Base-by-base conservation (phyloP, 2,888 invertebrate species). In the Tetragnatha montana region DNA sequence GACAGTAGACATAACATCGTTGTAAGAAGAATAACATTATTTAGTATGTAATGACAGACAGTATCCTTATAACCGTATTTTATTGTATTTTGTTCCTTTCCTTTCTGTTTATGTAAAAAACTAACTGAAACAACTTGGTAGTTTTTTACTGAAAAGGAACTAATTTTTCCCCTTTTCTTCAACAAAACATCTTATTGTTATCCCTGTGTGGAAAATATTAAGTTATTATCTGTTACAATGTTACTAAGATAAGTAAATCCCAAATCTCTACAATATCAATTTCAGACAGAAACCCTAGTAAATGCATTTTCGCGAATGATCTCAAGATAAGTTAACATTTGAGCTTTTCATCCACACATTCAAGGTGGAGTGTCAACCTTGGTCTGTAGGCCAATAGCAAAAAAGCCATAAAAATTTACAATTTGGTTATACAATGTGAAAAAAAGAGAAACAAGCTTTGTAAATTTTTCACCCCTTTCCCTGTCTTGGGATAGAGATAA, bases 401-500 rank as follows among this genome's bases (percentile, higher is more conserved):
- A 12, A 8, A 10, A 35, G 17, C 60, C 60, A 60, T 22, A 78
- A 68, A 60, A 22, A 78, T 60, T 68, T 78, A 60, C 14, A 21
- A 21, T 60, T 21, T 22, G 14, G 10, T 51, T 76, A 21, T 60
- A 60, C 8, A 12, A 60, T 21, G n/a, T 78, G 60, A 60, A 78
- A 35, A 35, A 35, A 78, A 78, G 22, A 8, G 78, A 78, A 78
- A 22, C 60, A 78, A 19, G 21, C 78, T 78, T 68, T 78, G 60
- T 78, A 78, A 78, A 78, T 78, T 78, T 78, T 60, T 51, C 60
- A 60, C 51, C 14, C 22, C 21, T 22, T 60, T 8, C n/a, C 47
- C 22, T 51, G 22, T 78, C 6, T 76, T 10, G 21, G 21, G 21
- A 50, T 1, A 14, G 12, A 78, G 60, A 78, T 60, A 78, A 60